Evolutionary conservation across 1,140 invertebrate genomes (phyloP).

Genomic region (Caenorhabditis briggsae): DNA sequence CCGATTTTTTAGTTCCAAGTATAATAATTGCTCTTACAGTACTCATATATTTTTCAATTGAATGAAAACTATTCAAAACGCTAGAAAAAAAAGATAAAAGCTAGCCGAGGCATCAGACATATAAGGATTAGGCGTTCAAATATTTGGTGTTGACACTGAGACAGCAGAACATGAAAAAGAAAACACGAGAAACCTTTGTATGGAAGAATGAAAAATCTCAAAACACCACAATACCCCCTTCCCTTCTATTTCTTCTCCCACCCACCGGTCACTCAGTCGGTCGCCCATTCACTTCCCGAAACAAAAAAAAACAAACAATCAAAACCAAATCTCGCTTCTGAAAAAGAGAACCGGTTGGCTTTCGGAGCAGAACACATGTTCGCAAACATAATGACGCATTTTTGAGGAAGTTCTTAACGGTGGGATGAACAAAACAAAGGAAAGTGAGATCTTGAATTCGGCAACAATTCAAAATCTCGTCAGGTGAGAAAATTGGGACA

Average conservation of each 20-base stretch:
- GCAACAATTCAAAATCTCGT: not conserved
- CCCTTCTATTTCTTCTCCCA: constrained; percentile 9
- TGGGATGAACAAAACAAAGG: not conserved
- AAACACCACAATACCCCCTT: not conserved
- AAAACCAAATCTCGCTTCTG: not conserved
- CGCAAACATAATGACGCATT: constrained; percentile 27
- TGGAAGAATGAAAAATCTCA: not conserved
- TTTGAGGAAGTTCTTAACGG: not conserved
- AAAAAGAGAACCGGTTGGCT: constrained; percentile 27
- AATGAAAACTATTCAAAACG: too few species aligned
- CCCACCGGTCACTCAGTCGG: constrained; percentile 14
- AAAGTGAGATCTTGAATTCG: not conserved
- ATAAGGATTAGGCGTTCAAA: too few species aligned
- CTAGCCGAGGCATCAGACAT: too few species aligned
- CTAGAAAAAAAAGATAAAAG: too few species aligned
- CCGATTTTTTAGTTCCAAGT: too few species aligned
- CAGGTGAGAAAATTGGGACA: constrained; percentile 39
- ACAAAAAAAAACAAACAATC: constrained; percentile 47
- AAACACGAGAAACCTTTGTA: not conserved
- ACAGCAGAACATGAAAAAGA: too few species aligned
- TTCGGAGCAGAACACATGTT: constrained; percentile 39
- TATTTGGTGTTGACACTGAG: too few species aligned
- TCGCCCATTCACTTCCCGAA: constrained; percentile 33
- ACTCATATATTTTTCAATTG: too few species aligned
- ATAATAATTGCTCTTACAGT: too few species aligned